Evolutionary conservation across 1,140 invertebrate genomes (phyloP).

Genomic region (Heliconius melpomene): DNA sequence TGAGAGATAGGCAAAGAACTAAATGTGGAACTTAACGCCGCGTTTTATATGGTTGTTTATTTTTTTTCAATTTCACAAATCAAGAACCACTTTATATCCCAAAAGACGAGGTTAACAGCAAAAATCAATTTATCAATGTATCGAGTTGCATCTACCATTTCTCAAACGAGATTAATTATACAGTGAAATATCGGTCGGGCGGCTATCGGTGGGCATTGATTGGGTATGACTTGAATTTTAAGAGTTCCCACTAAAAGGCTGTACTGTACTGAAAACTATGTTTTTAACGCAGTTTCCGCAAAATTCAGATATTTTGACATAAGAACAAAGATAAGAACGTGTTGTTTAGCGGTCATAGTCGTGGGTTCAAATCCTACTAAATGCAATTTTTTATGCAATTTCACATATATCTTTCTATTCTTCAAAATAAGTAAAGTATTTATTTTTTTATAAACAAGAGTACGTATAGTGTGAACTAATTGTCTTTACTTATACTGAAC

Average conservation of each 20-base stretch:
- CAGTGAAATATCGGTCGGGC: too few species aligned
- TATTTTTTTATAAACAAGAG: not conserved
- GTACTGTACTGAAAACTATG: not conserved
- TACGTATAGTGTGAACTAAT: not conserved
- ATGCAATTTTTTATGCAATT: too few species aligned
- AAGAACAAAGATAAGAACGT: too few species aligned
- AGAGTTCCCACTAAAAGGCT: conserved; percentile 5
- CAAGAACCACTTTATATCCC: not conserved
- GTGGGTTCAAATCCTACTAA: too few species aligned
- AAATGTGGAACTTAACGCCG: not conserved
- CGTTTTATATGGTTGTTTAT: not conserved
- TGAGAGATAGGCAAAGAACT: too few species aligned
- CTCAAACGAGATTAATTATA: conserved; percentile 67
- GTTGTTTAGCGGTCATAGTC: too few species aligned
- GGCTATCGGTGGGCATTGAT: conserved; percentile 19
- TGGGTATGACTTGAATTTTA: conserved; percentile 16
- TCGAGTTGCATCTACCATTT: conserved; percentile 64
- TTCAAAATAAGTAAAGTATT: too few species aligned
- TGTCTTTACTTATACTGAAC: too few species aligned
- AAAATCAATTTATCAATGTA: conserved; percentile 74
- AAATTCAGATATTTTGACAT: not conserved
- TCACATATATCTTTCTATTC: too few species aligned
- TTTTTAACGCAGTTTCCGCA: not conserved
- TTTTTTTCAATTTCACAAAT: not conserved
- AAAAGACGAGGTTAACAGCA: conserved; percentile 48